phyloP scores from a whole-genome alignment of 2,113 vertebrate genomes.

The Thunnus maccoyii region DNA sequence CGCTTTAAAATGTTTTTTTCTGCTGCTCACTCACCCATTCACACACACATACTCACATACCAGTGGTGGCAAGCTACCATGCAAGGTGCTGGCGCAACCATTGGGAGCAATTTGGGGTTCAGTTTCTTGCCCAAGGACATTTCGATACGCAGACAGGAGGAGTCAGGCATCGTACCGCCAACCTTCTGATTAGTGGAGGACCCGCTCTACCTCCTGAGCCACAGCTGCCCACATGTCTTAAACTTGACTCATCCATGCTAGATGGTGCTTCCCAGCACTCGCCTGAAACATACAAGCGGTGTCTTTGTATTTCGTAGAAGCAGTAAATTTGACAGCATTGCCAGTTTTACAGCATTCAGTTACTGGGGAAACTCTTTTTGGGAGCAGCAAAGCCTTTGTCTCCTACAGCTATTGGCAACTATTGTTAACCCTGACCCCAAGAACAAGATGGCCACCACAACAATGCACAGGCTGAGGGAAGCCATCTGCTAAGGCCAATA shows the following conservation, averaged over 20 bases:
- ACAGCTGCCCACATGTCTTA: conserved; percentile 7
- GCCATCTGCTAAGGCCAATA: conserved; percentile 85
- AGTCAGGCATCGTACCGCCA: no score
- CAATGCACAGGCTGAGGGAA: conserved; percentile 73
- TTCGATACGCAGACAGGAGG: no score
- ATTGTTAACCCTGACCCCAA: conserved; percentile 78
- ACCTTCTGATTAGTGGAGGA: no score
- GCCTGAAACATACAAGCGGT: conserved; percentile 47
- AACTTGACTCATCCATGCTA: conserved; percentile 34
- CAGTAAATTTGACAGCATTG: conserved; percentile 67
- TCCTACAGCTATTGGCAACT: conserved; percentile 54
- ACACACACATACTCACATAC: no score
- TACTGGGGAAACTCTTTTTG: conserved; percentile 64
- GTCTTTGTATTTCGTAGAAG: conserved; percentile 54
- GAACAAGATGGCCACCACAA: conserved; percentile 71
- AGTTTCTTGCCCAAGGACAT: no score
- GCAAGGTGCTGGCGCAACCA: no score
- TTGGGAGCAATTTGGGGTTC: no score
- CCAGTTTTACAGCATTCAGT: conserved; percentile 66
- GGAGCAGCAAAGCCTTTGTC: conserved; percentile 72
- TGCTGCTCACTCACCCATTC: no score
- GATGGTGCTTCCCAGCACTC: neutral
- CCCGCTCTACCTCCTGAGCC: no score
- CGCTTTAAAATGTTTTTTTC: no score
- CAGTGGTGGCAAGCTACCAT: no score